A percentile compares a stretch with the other conserved stretches of the same genome.
phyloP scores from a whole-genome alignment of 2,888 invertebrate species.

The Herminia tarsipennalis region DNA sequence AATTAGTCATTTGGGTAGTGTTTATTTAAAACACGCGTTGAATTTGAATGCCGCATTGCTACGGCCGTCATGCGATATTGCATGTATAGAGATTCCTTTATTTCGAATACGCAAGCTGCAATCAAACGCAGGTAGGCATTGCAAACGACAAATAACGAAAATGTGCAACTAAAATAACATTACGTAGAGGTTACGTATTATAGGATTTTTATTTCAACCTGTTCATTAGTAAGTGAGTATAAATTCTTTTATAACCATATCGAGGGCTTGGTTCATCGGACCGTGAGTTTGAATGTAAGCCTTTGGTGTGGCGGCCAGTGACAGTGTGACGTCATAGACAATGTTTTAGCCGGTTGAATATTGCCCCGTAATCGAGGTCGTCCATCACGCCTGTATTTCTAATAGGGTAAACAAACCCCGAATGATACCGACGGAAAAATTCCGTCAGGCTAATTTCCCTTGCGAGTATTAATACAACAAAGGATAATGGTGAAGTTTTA shows the following conservation, averaged over 20 bases:
- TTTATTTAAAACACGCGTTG: too few species aligned
- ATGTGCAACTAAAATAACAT: too few species aligned
- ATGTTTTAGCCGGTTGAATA: slow-evolving; percentile 8
- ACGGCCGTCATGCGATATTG: too few species aligned
- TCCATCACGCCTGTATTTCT: slow-evolving; percentile 32
- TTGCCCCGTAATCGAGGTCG: slow-evolving; percentile 17
- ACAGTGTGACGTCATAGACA: slow-evolving; percentile 4
- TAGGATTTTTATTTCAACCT: too few species aligned
- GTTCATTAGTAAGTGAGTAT: too few species aligned
- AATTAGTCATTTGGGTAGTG: too few species aligned
- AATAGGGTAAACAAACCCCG: slow-evolving; percentile 34
- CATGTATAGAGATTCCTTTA: too few species aligned
- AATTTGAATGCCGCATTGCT: too few species aligned
- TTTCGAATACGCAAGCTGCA: too few species aligned
- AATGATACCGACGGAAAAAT: slow-evolving; percentile 28
- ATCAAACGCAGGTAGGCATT: too few species aligned
- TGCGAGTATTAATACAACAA: slow-evolving; percentile 16
- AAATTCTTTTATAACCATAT: not conserved
- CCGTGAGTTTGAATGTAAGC: slow-evolving; percentile 1
- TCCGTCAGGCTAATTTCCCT: slow-evolving; percentile 35
- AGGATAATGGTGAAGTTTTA: slow-evolving; percentile 2
- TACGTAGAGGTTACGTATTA: too few species aligned
- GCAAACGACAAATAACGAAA: too few species aligned
- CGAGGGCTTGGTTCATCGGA: not conserved
- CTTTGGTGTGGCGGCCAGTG: not conserved